Percentiles rank a stretch among this genome's conserved stretches.
These are phyloP conservation scores for Paradoxurus hermaphroditus DNA, from an alignment of 2,113 vertebrate species.

Conservation along the genomic window DNA sequence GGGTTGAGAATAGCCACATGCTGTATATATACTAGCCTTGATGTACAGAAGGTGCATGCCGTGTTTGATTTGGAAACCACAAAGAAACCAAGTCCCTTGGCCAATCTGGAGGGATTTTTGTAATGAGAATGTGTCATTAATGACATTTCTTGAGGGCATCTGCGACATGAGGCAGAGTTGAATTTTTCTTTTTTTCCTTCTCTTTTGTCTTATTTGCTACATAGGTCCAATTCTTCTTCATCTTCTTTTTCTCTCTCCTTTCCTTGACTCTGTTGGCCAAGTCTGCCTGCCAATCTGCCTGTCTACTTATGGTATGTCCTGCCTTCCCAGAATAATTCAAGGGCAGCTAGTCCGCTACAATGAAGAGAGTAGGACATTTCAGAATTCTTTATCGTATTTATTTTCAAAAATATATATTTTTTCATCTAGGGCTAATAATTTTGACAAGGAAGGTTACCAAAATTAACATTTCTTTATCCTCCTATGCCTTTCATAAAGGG, in stretches of 20 bases:
- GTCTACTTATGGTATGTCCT: neutral
- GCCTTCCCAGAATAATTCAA: neutral
- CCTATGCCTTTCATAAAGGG: neutral
- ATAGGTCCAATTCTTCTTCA: neutral
- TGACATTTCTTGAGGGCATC: conserved; percentile 22
- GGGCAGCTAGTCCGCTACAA: neutral
- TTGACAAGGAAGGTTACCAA: neutral
- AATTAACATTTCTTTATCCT: conserved; percentile 20
- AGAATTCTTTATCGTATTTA: neutral
- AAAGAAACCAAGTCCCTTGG: neutral
- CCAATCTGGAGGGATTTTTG: neutral
- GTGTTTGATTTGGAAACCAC: conserved; percentile 6
- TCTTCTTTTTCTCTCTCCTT: neutral
- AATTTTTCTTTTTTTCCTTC: neutral
- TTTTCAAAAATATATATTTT: neutral
- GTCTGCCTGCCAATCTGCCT: neutral
- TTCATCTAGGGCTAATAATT: neutral
- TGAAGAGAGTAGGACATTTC: neutral
- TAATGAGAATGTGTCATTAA: neutral
- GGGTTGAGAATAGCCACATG: neutral
- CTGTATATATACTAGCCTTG: neutral
- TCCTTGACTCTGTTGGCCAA: neutral
- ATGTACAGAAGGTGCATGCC: neutral
- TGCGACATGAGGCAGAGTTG: neutral
- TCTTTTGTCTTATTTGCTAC: neutral